phyloP scores from a whole-genome alignment of 2,888 invertebrate species.

The Polia nebulosa region DNA sequence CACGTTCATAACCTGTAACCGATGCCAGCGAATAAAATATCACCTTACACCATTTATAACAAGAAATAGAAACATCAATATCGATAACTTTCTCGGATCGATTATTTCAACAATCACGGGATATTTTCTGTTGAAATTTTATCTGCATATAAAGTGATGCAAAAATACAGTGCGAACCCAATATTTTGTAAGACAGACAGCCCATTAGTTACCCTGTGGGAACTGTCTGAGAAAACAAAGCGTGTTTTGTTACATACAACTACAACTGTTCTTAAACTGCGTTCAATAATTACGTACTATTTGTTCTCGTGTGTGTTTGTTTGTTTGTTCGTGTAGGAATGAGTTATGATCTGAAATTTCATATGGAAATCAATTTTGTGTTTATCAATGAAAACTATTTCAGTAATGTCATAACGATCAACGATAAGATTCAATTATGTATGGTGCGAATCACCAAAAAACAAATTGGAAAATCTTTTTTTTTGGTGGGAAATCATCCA shows the following conservation, averaged over 20 bases:
- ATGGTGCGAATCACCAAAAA: too few relatives aligned
- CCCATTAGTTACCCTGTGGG: constrained; percentile 89
- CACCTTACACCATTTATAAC: constrained; percentile 30
- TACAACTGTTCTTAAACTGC: constrained; percentile 84
- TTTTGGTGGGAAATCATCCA: too few relatives aligned
- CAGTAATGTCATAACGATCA: not conserved
- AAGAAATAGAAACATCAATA: constrained; percentile 61
- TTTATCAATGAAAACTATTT: not conserved
- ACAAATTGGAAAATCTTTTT: too few relatives aligned
- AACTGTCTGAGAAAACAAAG: constrained; percentile 89
- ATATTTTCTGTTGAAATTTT: constrained; percentile 60
- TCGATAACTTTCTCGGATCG: constrained; percentile 36
- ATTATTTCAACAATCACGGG: constrained; percentile 34
- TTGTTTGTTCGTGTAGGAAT: constrained; percentile 18
- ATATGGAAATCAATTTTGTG: not conserved
- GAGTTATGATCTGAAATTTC: not conserved
- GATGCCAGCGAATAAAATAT: constrained; percentile 34
- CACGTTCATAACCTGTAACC: constrained; percentile 1
- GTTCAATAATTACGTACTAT: constrained; percentile 73
- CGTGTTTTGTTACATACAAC: constrained; percentile 86
- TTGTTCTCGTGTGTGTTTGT: constrained; percentile 64
- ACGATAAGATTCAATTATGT: not conserved
- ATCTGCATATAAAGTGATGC: constrained; percentile 79
- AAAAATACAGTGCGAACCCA: constrained; percentile 83
- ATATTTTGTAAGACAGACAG: constrained; percentile 87